These are phyloP conservation scores for Zosterops pallidus DNA, from an alignment of 2,113 vertebrate species.

Conservation along the genomic window DNA sequence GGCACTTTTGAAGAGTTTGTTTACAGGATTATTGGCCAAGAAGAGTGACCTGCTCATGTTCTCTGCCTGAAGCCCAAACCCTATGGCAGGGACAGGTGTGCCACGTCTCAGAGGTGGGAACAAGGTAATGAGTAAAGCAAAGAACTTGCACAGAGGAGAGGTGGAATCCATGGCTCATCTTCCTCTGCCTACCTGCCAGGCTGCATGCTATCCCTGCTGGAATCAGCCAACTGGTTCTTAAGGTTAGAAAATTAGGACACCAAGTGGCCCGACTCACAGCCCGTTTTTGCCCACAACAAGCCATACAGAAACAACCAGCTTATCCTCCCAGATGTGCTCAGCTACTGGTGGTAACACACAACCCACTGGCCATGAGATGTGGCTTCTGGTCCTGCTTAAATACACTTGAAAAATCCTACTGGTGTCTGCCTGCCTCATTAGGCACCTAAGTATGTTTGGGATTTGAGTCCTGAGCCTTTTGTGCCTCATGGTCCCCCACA, in stretches of 20 bases:
- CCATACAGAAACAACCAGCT: neutral
- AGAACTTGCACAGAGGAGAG: neutral
- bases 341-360: neutral
- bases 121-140: neutral
- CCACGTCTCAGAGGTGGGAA: neutral
- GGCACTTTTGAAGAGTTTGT: neutral
- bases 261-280: neutral
- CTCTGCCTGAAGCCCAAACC: neutral
- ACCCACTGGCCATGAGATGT: accelerated
- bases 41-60: neutral
- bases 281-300: neutral
- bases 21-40: neutral
- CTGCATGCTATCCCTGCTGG: neutral
- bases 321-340: neutral
- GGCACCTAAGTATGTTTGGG: slow-evolving; percentile 24
- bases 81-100: neutral
- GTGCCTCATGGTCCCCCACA: neutral
- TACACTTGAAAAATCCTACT: slow-evolving; percentile 10
- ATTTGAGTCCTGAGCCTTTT: neutral
- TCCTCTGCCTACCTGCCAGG: neutral
- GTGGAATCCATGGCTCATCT: neutral
- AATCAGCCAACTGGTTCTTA: neutral
- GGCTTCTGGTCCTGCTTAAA: neutral
- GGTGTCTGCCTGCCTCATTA: slow-evolving; percentile 36
- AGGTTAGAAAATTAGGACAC: slow-evolving; percentile 23